These are phyloP conservation scores for Porites evermanni DNA, from an alignment of 92 coral and sea anemone species.

Conservation along the genomic window DNA sequence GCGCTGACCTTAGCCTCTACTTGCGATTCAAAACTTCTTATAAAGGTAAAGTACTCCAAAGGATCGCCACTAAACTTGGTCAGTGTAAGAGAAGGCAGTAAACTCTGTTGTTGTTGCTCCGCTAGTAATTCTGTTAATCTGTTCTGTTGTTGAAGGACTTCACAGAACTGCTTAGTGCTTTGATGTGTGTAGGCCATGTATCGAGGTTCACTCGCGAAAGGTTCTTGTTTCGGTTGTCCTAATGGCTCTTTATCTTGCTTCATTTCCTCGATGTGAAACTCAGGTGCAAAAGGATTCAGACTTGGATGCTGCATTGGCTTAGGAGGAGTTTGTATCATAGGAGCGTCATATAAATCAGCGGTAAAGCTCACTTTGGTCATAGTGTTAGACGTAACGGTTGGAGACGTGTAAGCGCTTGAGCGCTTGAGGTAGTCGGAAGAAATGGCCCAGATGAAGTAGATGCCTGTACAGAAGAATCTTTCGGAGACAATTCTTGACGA, in stretches of 20 bases:
- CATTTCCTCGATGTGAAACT: background rate
- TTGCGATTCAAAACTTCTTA: conserved; percentile 53
- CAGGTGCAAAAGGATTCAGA: background rate
- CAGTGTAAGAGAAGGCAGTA: conserved; percentile 51
- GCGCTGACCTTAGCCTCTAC: conserved; percentile 28
- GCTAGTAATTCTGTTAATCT: conserved; percentile 42
- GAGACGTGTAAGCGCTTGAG: too few species aligned
- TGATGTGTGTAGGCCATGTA: background rate
- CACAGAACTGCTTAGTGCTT: background rate
- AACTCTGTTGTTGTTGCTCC: conserved; percentile 50
- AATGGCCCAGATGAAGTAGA: too few species aligned
- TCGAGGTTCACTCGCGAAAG: too few species aligned
- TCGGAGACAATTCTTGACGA: too few species aligned
- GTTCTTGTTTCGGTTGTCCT: too few species aligned
- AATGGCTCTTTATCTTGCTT: too few species aligned
- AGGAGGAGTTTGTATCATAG: background rate
- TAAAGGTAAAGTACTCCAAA: conserved; percentile 38
- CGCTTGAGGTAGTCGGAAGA: too few species aligned
- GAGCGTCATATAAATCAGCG: background rate
- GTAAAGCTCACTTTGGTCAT: background rate
- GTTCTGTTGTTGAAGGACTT: conserved; percentile 48
- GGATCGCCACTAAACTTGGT: conserved; percentile 61
- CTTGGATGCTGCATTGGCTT: background rate
- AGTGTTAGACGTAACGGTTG: too few species aligned
- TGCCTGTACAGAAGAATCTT: too few species aligned